Evolutionary conservation across 2,888 invertebrate genomes (phyloP).

Genomic region (Luperina nickerlii): DNA sequence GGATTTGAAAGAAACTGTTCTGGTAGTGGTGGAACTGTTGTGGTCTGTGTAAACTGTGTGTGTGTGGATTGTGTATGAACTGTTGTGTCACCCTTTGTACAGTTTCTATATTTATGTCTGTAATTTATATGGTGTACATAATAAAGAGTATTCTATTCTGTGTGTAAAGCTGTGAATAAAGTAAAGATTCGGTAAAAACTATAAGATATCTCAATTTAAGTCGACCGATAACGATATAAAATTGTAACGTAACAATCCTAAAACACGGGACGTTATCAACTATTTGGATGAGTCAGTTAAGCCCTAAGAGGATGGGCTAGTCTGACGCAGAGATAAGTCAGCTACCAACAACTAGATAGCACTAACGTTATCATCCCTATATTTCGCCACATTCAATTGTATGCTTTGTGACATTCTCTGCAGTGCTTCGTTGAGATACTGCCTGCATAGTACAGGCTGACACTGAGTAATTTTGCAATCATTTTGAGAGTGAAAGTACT

Average conservation of each 20-base stretch:
- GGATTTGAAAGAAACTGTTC: background rate
- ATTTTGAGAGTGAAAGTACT: background rate
- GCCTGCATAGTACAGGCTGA: background rate
- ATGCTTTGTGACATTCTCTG: background rate
- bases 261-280: constrained; percentile 29
- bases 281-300: constrained; percentile 35
- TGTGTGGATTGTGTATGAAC: too few relatives aligned
- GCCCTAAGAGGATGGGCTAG: constrained; percentile 37
- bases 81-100: too few relatives aligned
- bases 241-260: background rate
- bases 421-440: background rate
- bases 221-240: constrained; percentile 24
- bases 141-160: too few relatives aligned
- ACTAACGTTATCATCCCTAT: background rate
- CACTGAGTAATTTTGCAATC: constrained; percentile 2
- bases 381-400: background rate
- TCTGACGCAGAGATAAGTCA: constrained; percentile 46
- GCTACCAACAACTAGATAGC: constrained; percentile 14
- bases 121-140: too few relatives aligned
- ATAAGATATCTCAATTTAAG: constrained; percentile 2
- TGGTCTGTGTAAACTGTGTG: too few relatives aligned
- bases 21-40: too few relatives aligned
- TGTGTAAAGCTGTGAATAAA: background rate
- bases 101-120: too few relatives aligned
- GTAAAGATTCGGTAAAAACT: constrained; percentile 13